phyloP scores from a whole-genome alignment of 2,888 invertebrate species.

The Oasisia sp. region DNA sequence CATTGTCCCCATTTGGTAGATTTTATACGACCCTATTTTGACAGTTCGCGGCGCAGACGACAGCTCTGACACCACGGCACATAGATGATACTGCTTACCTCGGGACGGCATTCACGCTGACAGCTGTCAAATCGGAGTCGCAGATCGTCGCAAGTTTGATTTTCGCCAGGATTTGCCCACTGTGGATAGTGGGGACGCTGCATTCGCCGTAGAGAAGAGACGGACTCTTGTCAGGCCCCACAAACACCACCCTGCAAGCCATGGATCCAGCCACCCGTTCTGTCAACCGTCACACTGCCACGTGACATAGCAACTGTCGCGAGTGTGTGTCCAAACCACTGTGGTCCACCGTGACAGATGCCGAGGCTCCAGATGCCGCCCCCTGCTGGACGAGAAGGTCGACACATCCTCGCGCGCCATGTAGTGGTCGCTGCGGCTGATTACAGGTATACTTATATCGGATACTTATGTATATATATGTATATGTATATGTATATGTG shows the following conservation, averaged over 20 bases:
- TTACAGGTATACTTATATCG: too few relatives aligned
- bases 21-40: not conserved
- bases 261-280: not conserved
- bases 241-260: not conserved
- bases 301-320: not conserved
- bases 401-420: too few relatives aligned
- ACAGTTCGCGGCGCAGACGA: too few relatives aligned
- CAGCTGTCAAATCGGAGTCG: conserved; percentile 42
- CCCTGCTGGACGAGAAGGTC: not conserved
- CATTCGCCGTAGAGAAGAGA: not conserved
- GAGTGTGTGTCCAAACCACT: not conserved
- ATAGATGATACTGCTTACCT: too few relatives aligned
- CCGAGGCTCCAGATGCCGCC: not conserved
- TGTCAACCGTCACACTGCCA: not conserved
- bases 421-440: too few relatives aligned
- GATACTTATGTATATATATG: too few relatives aligned
- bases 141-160: conserved; percentile 45
- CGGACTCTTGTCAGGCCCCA: not conserved
- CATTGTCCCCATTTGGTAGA: not conserved
- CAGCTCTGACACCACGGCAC: too few relatives aligned
- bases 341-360: not conserved
- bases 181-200: not conserved
- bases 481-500: too few relatives aligned
- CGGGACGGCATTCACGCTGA: conserved; percentile 44
- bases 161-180: conserved; percentile 34